Base-by-base conservation (phyloP, 1,140 invertebrate genomes). In the Cardiocondyla obscurior region DNA sequence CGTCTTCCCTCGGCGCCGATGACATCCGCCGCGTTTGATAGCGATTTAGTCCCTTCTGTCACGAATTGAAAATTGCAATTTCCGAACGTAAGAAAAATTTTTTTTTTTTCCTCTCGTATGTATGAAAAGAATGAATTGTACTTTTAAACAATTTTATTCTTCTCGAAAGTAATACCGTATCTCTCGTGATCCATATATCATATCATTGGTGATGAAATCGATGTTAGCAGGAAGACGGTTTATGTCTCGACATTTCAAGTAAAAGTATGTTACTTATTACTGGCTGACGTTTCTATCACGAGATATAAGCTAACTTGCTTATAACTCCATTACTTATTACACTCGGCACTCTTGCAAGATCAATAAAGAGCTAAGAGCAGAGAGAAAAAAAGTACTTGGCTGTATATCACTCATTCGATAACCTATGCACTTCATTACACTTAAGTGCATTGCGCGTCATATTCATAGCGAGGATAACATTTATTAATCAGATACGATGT, bases 261-360 rank as follows among this genome's bases (percentile, higher is more conserved):
- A 33, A 67, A 44, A 67, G 14, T 67, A 25, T 69, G 46, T 69
- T 67, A 65, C 39, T 39, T 77, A 69, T 67, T 79, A 67, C 22
- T 3, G 2, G 10, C 22, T 65, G 58, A 65, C 73, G 30, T 64
- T 14, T 77, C 44, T 51, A 14, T 44, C 70, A n/a, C 44, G 53
- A 58, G 36, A 36, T 28, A 77, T 19, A 77, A 77, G 46, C 22
- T 33, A 49, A 77, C 16, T 67, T 51, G 30, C 58, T 65, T 77
- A 77, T 67, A 77, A 51, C 19, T 51, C 55, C 42, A 76, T 62
- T 76, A 62, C 70, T 74, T 51, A 51, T 77, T 65, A 77, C 36
- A 44, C 16, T 67, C 46, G 58, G 16, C 30, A 39, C 22, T 77
- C 19, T 49, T 30, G 46, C 46, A 12, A 67, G 49, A 79, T 79